Conservation (phyloP, 92 coral and sea anemone species). For the Epizoanthus ramosus region DNA sequence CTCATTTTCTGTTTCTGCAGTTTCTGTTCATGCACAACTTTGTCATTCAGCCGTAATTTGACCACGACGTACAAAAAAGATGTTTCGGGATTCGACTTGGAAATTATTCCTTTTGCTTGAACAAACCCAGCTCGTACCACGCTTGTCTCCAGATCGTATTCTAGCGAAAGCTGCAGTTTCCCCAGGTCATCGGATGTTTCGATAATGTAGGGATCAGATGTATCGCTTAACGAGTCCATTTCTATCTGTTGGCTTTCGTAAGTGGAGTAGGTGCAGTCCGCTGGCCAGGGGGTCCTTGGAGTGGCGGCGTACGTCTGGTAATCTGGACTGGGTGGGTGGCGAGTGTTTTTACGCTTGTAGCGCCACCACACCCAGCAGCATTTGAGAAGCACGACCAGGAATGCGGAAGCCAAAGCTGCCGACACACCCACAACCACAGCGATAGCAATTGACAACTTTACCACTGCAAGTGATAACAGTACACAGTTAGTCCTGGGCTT, state of each 20-base stretch:
- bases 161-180: constrained; percentile 81
- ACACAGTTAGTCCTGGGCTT: not conserved
- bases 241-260: constrained; percentile 81
- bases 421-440: constrained; percentile 90
- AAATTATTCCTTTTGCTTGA: constrained; percentile 88
- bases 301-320: constrained; percentile 74
- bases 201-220: constrained; percentile 79
- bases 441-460: constrained; percentile 63
- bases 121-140: constrained; percentile 73
- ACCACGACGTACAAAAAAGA: constrained; percentile 68
- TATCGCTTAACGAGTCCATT: constrained; percentile 63
- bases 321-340: constrained; percentile 53
- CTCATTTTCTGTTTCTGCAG: constrained; percentile 85
- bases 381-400: constrained; percentile 84
- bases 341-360: constrained; percentile 62
- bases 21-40: constrained; percentile 69
- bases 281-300: constrained; percentile 73
- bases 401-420: constrained; percentile 80
- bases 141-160: constrained; percentile 77
- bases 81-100: constrained; percentile 66
- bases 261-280: constrained; percentile 74
- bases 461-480: constrained; percentile 48
- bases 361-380: constrained; percentile 97
- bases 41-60: constrained; percentile 70
- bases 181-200: constrained; percentile 91